A percentile compares a stretch with the other conserved stretches of the same genome.
Evolutionary conservation across 2,888 invertebrate species (phyloP).

Genomic region (Cephus sareptanus): DNA sequence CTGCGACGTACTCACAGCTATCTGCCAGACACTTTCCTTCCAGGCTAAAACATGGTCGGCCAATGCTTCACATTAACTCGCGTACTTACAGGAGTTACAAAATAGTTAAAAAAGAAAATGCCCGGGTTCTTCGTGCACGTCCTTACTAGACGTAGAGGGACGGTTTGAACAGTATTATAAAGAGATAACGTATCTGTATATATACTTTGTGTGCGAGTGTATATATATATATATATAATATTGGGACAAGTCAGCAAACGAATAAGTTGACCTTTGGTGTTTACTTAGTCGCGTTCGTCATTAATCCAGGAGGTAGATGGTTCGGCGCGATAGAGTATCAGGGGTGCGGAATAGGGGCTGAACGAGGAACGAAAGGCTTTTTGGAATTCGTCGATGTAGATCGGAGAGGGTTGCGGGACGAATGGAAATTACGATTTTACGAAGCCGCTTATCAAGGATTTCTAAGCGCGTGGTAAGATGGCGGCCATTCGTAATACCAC

Average conservation of each 20-base stretch:
- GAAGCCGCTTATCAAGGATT: not conserved
- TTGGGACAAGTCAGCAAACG: no score
- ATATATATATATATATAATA: no score
- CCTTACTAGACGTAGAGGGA: not conserved
- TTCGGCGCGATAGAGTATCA: not conserved
- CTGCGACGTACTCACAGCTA: constrained; percentile 30
- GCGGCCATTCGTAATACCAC: not conserved
- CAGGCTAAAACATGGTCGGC: not conserved
- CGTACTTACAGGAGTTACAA: not conserved
- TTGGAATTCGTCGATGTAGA: not conserved
- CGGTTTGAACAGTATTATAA: not conserved
- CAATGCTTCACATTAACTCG: constrained; percentile 2
- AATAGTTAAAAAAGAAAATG: not conserved
- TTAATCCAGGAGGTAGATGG: not conserved
- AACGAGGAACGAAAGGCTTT: not conserved
- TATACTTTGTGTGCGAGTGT: no score
- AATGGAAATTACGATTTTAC: not conserved
- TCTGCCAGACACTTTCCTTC: constrained; percentile 34
- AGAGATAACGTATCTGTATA: not conserved
- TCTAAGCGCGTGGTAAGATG: not conserved
- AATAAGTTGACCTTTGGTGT: not conserved
- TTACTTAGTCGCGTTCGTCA: not conserved
- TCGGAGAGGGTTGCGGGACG: not conserved
- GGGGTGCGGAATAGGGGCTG: no score
- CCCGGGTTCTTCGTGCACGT: not conserved